These are phyloP conservation scores for Tachina lurida DNA, from an alignment of 2,888 invertebrate genomes.

Conservation along the genomic window DNA sequence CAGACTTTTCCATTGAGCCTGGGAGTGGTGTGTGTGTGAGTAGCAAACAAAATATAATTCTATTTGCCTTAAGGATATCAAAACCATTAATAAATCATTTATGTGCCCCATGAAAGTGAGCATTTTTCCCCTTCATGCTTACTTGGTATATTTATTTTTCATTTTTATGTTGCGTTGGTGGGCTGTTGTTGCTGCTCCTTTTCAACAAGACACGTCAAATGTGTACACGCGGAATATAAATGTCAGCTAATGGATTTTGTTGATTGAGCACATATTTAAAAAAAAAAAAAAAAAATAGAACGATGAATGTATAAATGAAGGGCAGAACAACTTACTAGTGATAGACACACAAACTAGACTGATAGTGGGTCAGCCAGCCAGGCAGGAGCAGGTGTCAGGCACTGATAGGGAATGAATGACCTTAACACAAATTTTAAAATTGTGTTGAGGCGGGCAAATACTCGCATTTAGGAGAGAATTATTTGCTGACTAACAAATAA, in stretches of 20 bases:
- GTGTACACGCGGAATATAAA: slow-evolving; percentile 26
- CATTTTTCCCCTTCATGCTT: background rate
- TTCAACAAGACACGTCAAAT: slow-evolving; percentile 20
- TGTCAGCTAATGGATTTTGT: slow-evolving; percentile 49
- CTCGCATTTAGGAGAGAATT: background rate
- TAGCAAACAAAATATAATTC: slow-evolving; percentile 47
- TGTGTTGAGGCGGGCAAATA: slow-evolving; percentile 2
- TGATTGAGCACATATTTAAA: slow-evolving; percentile 28
- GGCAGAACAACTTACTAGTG: slow-evolving; percentile 13
- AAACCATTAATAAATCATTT: slow-evolving; percentile 65
- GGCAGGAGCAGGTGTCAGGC: background rate
- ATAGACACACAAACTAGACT: background rate
- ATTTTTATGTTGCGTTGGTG: background rate
- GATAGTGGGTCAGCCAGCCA: background rate
- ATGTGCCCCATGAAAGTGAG: slow-evolving; percentile 38
- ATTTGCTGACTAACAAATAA: background rate
- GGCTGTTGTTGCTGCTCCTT: background rate
- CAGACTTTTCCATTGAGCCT: background rate
- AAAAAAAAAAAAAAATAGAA: background rate
- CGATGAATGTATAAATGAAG: background rate
- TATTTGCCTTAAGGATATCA: slow-evolving; percentile 58
- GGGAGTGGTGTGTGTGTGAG: background rate
- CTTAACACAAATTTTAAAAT: slow-evolving; percentile 23
- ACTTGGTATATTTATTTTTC: background rate
- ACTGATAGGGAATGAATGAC: slow-evolving; percentile 12